Evolutionary conservation across 2,797 vertebrate species (phyloP).

Genomic region (Oryzias dopingdopingensis): DNA sequence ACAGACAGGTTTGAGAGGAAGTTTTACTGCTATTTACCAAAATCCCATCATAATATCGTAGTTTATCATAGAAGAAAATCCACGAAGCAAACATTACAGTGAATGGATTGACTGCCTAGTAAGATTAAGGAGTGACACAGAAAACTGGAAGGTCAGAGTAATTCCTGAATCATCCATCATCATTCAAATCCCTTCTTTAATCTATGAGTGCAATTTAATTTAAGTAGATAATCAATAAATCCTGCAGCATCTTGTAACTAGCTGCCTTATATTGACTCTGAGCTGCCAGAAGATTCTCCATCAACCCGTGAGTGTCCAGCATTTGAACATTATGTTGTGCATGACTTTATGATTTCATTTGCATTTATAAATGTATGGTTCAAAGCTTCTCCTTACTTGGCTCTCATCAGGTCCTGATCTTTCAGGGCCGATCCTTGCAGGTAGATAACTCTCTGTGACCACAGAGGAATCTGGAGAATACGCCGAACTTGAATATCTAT

Average conservation of each 20-base stretch:
- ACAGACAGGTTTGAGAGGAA: not conserved
- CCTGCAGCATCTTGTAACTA: constrained; percentile 25
- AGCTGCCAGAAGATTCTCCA: not conserved
- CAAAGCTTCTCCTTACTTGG: constrained; percentile 74
- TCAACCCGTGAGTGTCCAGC: too few species aligned
- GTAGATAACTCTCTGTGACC: constrained; percentile 87
- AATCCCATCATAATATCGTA: not conserved
- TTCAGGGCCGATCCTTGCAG: constrained; percentile 85
- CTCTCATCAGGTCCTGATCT: constrained; percentile 86
- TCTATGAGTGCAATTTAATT: constrained; percentile 10
- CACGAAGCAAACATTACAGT: not conserved
- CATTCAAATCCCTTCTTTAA: not conserved
- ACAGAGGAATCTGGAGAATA: constrained; percentile 84
- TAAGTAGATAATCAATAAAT: constrained; percentile 32
- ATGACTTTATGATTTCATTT: not conserved
- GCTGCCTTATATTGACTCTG: not conserved
- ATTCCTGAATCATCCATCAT: not conserved
- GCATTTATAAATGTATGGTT: not conserved
- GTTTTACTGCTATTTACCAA: constrained; percentile 8
- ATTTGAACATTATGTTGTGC: not conserved
- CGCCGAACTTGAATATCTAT: constrained; percentile 84
- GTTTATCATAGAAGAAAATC: not conserved
- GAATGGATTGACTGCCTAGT: not conserved
- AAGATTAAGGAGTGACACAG: not conserved
- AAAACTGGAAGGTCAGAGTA: constrained; percentile 5